phyloP scores from a whole-genome alignment of 2,888 invertebrate genomes.

The Chymomyza amoena region DNA sequence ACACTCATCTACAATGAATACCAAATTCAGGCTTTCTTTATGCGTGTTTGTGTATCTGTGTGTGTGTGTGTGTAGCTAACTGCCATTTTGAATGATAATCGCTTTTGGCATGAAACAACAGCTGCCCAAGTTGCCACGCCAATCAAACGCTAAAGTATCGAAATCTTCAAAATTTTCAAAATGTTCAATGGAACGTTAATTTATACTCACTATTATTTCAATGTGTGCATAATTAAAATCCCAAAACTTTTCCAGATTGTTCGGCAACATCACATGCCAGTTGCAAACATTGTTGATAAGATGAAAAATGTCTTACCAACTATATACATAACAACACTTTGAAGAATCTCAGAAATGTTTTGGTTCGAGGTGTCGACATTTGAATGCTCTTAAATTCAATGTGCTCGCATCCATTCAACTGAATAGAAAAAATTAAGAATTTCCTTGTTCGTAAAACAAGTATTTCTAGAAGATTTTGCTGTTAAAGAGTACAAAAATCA shows the following conservation, averaged over 20 bases:
- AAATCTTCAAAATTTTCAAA: slow-evolving; percentile 26
- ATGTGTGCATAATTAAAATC: slow-evolving; percentile 24
- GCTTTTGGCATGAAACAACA: background rate
- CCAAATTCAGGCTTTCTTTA: background rate
- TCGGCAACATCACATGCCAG: background rate
- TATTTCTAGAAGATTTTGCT: too few species aligned
- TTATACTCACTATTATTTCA: slow-evolving; percentile 19
- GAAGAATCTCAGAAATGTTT: too few species aligned
- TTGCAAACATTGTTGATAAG: background rate
- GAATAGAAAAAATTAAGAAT: too few species aligned
- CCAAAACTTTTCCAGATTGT: background rate
- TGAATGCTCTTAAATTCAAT: too few species aligned
- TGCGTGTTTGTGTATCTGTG: background rate
- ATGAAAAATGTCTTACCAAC: too few species aligned
- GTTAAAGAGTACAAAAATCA: too few species aligned
- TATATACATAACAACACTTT: too few species aligned
- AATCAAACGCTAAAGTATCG: slow-evolving; percentile 48
- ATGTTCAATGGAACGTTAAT: slow-evolving; percentile 57
- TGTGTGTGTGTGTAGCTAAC: background rate
- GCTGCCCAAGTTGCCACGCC: slow-evolving; percentile 34
- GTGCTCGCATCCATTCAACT: too few species aligned
- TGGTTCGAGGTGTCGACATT: too few species aligned
- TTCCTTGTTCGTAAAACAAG: too few species aligned
- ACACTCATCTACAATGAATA: background rate
- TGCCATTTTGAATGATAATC: background rate